Percentiles rank a stretch among this genome's conserved stretches.
These are phyloP conservation scores for Aegithalos caudatus DNA, from an alignment of 2,113 vertebrate species.

Conservation along the genomic window DNA sequence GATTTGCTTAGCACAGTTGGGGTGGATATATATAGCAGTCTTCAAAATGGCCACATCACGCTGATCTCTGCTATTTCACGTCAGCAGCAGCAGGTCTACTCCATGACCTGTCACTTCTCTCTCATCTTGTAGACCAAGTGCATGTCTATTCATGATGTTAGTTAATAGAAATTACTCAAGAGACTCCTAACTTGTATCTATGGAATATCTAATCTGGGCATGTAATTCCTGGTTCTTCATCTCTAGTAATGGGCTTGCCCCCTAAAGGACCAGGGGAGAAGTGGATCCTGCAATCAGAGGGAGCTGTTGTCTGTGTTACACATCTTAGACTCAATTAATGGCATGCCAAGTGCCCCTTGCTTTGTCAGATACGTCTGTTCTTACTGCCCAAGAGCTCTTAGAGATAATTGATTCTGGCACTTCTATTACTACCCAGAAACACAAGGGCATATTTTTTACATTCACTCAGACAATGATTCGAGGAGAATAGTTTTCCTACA, in stretches of 20 bases:
- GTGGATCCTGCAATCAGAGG: background rate
- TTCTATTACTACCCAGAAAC: constrained; percentile 38
- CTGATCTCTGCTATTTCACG: background rate
- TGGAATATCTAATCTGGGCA: background rate
- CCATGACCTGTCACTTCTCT: accelerated
- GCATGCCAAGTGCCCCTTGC: background rate
- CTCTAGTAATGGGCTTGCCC: background rate
- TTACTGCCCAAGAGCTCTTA: background rate
- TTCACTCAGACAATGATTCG: background rate
- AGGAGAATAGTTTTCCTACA: background rate
- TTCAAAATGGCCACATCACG: background rate
- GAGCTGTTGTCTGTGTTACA: background rate
- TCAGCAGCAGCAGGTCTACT: background rate
- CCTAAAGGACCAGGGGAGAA: background rate
- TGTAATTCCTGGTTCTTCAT: background rate
- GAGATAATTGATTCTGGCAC: constrained; percentile 43
- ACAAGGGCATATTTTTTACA: constrained; percentile 11
- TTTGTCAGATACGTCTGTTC: background rate
- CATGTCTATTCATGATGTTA: background rate
- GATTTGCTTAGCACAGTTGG: accelerated
- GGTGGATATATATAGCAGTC: background rate
- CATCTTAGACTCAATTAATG: constrained; percentile 1
- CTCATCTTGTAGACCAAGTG: too few species aligned
- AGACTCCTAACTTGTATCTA: background rate
- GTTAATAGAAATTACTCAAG: background rate